Evolutionary conservation across 2,113 vertebrate genomes (phyloP), one percentile per base, ranked within the genome.

Genomic region (Sorex fumeus): DNA sequence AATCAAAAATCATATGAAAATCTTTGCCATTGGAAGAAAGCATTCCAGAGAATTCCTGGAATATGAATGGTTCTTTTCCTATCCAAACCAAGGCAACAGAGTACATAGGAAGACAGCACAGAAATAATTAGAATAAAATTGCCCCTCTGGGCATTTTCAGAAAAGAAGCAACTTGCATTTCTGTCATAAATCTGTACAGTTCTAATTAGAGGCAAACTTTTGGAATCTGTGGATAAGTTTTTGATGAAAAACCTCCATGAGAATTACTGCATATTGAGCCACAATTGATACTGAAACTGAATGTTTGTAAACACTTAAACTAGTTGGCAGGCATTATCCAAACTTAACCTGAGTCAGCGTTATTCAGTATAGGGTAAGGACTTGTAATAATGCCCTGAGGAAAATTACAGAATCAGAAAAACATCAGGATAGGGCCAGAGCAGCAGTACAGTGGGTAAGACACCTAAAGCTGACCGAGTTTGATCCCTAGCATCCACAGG

Each of bases 111-210:
- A 75, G n/a, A 90, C 4, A 67, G 64, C 32, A 62, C 23, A 57
- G 70, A 67, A 91, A 84, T 53, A 72, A 87, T 25, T 60, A 78
- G 13, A 28, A 67, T 78, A 60, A 93, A 84, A 70, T 19, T 67
- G 90, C 27, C 18, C 36, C 25, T 50, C 53, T 21, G 57, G 9
- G n/a, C 8, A 30, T 60, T n/a, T 87, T 89, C 64, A 64, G 4
- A 78, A 76, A 81, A 79, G 23, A 25, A 92, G 62, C 30, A 64
- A 67, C 16, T 67, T 75, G 40, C 13, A 66, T 77, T 75, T 88
- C 40, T 43, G 82, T 71, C 32, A 2, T 64, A 47, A 79, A 57
- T 57, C 62, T 87, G 10, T 36, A 15, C 27, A n/a, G 28, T 66
- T 69, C 23, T 60, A 60, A 21, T 7, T 13, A 77, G 4, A 53